Percentiles rank a stretch among this genome's conserved stretches.
phyloP scores from a whole-genome alignment of 2,797 vertebrate genomes.

The Loriculus beryllinus region DNA sequence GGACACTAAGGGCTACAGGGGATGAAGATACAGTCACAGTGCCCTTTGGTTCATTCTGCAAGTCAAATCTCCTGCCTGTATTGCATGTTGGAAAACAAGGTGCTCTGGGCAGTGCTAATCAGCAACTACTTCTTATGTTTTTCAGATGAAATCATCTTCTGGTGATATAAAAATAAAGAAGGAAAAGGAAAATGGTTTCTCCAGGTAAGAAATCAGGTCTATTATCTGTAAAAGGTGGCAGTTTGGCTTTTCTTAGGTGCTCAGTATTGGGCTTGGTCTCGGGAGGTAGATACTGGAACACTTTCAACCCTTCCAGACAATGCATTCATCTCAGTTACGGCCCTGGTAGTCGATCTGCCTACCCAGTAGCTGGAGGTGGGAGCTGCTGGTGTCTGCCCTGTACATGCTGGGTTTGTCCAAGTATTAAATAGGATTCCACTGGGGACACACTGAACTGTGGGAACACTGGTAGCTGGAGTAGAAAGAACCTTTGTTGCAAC shows the following conservation, averaged over 20 bases:
- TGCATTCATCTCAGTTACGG: rapidly evolving
- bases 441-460: not conserved
- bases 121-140: conserved; percentile 29
- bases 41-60: not conserved
- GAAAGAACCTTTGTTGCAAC: not conserved
- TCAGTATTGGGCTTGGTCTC: not conserved
- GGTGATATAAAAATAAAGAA: conserved; percentile 87
- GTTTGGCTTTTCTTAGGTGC: not conserved
- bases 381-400: not conserved
- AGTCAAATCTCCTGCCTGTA: not conserved
- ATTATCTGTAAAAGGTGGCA: not conserved
- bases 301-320: not conserved
- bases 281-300: not conserved
- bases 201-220: conserved; percentile 77
- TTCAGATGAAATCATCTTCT: conserved; percentile 81
- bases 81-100: not conserved
- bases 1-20: not conserved
- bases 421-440: not conserved
- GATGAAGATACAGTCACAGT: not conserved
- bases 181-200: conserved; percentile 93
- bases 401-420: not conserved
- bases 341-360: not conserved
- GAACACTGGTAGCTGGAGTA: not conserved
- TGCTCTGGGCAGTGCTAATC: not conserved
- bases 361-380: not conserved